A percentile compares a stretch with the other conserved stretches of the same genome.
Conservation (phyloP, 2,888 invertebrate species). For the Lochmaea capreae region DNA sequence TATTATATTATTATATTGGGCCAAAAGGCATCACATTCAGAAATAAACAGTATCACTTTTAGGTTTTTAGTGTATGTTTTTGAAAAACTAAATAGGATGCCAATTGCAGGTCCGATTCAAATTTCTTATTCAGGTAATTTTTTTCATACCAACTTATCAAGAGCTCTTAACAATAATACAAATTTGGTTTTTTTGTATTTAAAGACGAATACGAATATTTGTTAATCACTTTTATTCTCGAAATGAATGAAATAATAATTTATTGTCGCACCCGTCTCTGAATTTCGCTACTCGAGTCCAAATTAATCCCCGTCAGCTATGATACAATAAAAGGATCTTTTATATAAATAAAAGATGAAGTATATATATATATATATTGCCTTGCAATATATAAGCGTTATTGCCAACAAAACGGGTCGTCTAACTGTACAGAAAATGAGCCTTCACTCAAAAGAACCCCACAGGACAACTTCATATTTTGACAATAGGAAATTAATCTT, state of each 20-base stretch:
- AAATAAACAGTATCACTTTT: no score
- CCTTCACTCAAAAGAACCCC: slow-evolving; percentile 36
- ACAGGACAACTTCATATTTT: slow-evolving; percentile 35
- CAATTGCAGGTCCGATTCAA: no score
- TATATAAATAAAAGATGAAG: slow-evolving; percentile 15
- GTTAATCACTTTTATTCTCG: not conserved
- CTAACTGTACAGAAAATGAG: slow-evolving; percentile 38
- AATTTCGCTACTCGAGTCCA: not conserved
- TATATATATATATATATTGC: slow-evolving; percentile 6
- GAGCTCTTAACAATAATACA: no score
- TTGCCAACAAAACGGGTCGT: slow-evolving; percentile 35
- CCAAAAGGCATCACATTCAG: no score
- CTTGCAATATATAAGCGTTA: slow-evolving; percentile 32
- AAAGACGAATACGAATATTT: not conserved
- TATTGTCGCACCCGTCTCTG: not conserved
- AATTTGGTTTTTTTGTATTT: not conserved
- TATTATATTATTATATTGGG: no score
- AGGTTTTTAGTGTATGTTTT: no score
- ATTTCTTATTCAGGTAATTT: no score
- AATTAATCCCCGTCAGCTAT: slow-evolving; percentile 14
- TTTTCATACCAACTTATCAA: no score
- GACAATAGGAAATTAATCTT: slow-evolving; percentile 35
- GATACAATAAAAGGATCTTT: slow-evolving; percentile 12
- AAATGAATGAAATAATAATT: not conserved
- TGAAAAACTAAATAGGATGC: no score